Percentiles rank a stretch among this genome's conserved stretches.
Evolutionary conservation across 2,888 invertebrate species (phyloP).

Genomic region (Argynnis bischoffii): DNA sequence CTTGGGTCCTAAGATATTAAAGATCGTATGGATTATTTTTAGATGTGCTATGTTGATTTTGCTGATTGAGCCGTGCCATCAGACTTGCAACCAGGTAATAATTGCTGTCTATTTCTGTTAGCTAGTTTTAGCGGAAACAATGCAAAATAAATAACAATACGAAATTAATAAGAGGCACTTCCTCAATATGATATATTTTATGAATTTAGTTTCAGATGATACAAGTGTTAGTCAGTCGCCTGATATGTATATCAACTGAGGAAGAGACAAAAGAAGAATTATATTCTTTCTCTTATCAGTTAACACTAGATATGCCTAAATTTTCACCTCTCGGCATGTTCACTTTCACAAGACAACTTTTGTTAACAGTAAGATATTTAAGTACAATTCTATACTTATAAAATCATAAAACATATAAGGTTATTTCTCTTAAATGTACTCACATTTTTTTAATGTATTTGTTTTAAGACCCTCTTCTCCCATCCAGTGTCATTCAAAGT

Average conservation of each 20-base stretch:
- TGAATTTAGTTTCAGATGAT: conserved; percentile 2
- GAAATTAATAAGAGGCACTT: not conserved
- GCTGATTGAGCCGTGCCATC: conserved; percentile 5
- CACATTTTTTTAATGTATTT: too few species aligned
- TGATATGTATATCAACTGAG: not conserved
- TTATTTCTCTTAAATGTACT: too few species aligned
- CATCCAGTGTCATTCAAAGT: too few species aligned
- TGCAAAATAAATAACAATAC: not conserved
- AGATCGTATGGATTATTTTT: not conserved
- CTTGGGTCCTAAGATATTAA: not conserved
- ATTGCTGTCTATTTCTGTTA: not conserved
- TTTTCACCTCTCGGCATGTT: conserved; percentile 2
- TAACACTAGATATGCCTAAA: not conserved
- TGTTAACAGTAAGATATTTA: conserved; percentile 2
- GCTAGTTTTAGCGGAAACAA: too few species aligned
- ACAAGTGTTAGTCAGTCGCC: not conserved
- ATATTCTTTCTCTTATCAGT: not conserved
- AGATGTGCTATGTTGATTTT: conserved; percentile 2
- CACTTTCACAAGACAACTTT: conserved; percentile 5
- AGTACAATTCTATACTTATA: too few species aligned
- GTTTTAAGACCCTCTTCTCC: too few species aligned
- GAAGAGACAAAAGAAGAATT: conserved; percentile 7
- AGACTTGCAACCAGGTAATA: conserved; percentile 3
- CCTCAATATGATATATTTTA: not conserved
- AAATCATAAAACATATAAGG: too few species aligned